Percentiles rank a stretch among this genome's conserved stretches.
Conservation (phyloP, 2,888 invertebrate genomes). For the Cancer borealis region DNA sequence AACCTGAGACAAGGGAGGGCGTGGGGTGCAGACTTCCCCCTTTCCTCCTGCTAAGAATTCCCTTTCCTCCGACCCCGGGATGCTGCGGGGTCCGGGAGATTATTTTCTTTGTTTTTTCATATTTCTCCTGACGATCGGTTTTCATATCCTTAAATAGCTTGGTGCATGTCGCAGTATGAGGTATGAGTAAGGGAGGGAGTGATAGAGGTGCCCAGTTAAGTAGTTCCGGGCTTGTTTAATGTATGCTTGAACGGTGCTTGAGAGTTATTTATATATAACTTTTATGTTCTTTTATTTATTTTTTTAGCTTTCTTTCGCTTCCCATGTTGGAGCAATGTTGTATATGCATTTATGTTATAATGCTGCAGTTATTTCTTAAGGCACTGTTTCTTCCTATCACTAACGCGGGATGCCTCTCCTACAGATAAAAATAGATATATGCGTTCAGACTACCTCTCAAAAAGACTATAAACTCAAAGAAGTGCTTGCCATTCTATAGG, state of each 20-base stretch:
- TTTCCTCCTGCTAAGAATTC: background rate
- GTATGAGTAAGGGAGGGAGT: background rate
- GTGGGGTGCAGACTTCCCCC: background rate
- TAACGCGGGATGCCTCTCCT: too few species aligned
- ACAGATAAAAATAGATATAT: too few species aligned
- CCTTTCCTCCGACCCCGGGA: background rate
- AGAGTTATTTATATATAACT: background rate
- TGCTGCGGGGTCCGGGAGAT: background rate
- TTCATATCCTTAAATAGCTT: background rate
- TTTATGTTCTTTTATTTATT: background rate
- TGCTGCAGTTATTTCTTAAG: too few species aligned
- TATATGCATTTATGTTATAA: too few species aligned
- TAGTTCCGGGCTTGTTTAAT: background rate
- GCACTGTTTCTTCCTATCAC: too few species aligned
- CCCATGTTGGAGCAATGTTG: too few species aligned
- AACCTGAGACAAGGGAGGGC: background rate
- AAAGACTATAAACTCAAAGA: too few species aligned
- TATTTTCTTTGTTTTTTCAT: background rate
- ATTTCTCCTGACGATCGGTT: background rate
- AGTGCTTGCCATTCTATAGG: too few species aligned
- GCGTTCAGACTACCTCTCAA: too few species aligned
- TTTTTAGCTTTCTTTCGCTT: too few species aligned
- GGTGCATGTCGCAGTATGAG: background rate
- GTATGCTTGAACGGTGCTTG: background rate
- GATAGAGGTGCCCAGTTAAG: background rate